These are phyloP conservation scores for Menidia beryllina DNA, from an alignment of 2,113 vertebrate species.

Conservation along the genomic window DNA sequence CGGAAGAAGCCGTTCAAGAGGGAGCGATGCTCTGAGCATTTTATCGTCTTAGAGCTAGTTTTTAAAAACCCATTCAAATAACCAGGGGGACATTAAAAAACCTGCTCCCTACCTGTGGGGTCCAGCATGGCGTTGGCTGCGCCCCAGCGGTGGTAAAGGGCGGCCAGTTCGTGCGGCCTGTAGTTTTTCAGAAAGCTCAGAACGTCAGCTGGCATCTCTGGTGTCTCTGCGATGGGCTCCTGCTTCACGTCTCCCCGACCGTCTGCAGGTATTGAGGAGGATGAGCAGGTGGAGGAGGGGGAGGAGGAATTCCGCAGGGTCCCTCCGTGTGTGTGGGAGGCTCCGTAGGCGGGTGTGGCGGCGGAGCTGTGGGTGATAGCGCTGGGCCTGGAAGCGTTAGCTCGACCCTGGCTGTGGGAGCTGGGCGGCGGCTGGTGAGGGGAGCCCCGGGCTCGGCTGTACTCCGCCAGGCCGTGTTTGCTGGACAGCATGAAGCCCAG, in stretches of 20 bases:
- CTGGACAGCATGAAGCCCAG: slow-evolving; percentile 79
- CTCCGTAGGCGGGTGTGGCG: slow-evolving; percentile 61
- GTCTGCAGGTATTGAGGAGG: slow-evolving; percentile 54
- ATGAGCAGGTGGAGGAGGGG: slow-evolving; percentile 32
- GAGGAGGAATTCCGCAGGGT: slow-evolving; percentile 53
- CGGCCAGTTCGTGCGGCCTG: slow-evolving; percentile 91
- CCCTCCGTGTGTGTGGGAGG: slow-evolving; percentile 61
- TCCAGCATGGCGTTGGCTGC: slow-evolving; percentile 84
- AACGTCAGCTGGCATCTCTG: slow-evolving; percentile 85
- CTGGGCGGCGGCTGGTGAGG: slow-evolving; percentile 70
- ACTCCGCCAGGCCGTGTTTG: slow-evolving; percentile 85
- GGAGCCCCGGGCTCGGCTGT: slow-evolving; percentile 78
- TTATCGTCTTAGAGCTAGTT: not conserved
- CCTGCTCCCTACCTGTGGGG: slow-evolving; percentile 85
- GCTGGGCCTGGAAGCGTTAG: slow-evolving; percentile 53
- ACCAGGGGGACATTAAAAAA: not conserved
- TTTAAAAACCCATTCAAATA: not conserved
- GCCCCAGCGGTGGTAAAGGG: slow-evolving; percentile 91
- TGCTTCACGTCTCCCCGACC: slow-evolving; percentile 74
- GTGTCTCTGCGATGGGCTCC: slow-evolving; percentile 80
- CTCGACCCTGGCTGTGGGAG: slow-evolving; percentile 59
- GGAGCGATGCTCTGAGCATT: not conserved
- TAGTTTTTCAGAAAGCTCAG: slow-evolving; percentile 91
- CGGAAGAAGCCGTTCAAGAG: no score
- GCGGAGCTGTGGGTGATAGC: slow-evolving; percentile 71